phyloP scores from a whole-genome alignment of 2,113 vertebrate species.

The Kryptolebias marmoratus region DNA sequence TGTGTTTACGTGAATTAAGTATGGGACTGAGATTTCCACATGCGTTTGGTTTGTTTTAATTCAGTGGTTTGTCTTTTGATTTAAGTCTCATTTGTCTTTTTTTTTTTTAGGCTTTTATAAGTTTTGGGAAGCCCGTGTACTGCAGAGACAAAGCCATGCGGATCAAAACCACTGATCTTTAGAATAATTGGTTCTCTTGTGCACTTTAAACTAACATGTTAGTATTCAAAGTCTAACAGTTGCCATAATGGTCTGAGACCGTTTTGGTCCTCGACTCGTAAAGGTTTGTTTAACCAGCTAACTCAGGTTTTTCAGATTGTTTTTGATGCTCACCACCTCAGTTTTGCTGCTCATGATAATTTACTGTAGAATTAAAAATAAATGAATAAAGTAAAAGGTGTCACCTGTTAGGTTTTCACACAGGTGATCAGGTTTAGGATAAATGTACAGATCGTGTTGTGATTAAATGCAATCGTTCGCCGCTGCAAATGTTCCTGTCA shows the following conservation, averaged over 20 bases:
- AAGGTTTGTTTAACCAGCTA: neutral
- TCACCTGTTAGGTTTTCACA: too few relatives aligned
- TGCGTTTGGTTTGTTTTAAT: slow-evolving; percentile 12
- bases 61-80: slow-evolving; percentile 19
- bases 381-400: too few relatives aligned
- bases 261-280: neutral
- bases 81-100: slow-evolving; percentile 41
- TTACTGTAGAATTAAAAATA: neutral
- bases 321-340: slow-evolving; percentile 7
- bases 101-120: neutral
- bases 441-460: too few relatives aligned
- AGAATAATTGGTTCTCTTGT: neutral
- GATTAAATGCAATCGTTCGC: too few relatives aligned
- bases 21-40: slow-evolving; percentile 28
- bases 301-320: neutral
- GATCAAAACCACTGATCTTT: slow-evolving; percentile 37
- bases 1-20: slow-evolving; percentile 39
- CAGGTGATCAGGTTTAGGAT: too few relatives aligned
- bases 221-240: slow-evolving; percentile 19
- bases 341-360: slow-evolving; percentile 2
- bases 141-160: slow-evolving; percentile 21
- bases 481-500: too few relatives aligned
- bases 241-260: slow-evolving; percentile 10
- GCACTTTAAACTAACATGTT: slow-evolving; percentile 56
- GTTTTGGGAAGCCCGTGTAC: neutral